A percentile compares a stretch with the other conserved stretches of the same genome.
Evolutionary conservation across 2,113 vertebrate species (phyloP).

Genomic region (Atherinomorus stipes): DNA sequence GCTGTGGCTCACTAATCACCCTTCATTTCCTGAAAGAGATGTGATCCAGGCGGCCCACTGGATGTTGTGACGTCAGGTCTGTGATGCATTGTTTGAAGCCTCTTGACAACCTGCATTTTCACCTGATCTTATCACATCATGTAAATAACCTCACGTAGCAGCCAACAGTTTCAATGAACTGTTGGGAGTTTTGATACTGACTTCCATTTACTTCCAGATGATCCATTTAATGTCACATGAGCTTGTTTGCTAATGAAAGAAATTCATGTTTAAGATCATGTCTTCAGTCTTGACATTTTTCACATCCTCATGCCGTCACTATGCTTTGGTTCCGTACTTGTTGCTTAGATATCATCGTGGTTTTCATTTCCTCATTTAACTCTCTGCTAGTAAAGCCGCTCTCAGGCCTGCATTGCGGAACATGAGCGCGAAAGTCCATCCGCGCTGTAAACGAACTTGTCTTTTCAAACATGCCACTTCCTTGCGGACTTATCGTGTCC

Average conservation of each 20-base stretch:
- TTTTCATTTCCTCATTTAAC: background rate
- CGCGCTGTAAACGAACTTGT: too few species aligned
- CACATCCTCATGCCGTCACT: too few species aligned
- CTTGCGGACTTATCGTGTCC: too few species aligned
- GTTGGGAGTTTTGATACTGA: background rate
- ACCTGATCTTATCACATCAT: background rate
- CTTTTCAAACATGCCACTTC: too few species aligned
- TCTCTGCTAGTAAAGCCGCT: background rate
- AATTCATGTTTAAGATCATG: too few species aligned
- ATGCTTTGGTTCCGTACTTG: background rate
- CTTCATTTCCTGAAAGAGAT: constrained; percentile 42
- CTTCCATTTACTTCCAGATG: background rate
- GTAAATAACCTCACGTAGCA: background rate
- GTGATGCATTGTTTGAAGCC: background rate
- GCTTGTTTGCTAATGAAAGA: too few species aligned
- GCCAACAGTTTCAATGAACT: background rate
- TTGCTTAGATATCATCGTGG: background rate
- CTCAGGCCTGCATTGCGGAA: too few species aligned
- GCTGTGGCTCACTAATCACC: constrained; percentile 46
- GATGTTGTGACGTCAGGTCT: constrained; percentile 34
- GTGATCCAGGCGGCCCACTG: background rate
- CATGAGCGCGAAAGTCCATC: too few species aligned
- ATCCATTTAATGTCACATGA: too few species aligned
- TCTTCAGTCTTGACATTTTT: too few species aligned
- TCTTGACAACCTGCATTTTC: background rate